phyloP scores from a whole-genome alignment of 2,888 invertebrate genomes.

The Pandemis corylana region DNA sequence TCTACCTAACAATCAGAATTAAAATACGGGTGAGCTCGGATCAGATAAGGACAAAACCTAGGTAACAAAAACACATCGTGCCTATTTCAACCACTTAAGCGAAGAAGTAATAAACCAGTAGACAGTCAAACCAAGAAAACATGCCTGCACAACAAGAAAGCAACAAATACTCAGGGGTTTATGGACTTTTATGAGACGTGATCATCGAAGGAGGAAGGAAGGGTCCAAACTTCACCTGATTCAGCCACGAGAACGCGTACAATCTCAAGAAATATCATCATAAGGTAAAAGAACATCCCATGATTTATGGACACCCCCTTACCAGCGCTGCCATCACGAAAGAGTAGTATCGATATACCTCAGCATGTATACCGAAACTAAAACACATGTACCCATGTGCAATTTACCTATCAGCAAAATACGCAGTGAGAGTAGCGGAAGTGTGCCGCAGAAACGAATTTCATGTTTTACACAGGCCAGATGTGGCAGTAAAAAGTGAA shows the following conservation, averaged over 20 bases:
- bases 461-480: constrained; percentile 53
- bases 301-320: neutral
- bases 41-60: neutral
- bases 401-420: constrained; percentile 1
- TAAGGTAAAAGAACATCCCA: no score
- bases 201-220: no score
- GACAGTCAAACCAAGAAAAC: no score
- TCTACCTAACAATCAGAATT: constrained; percentile 9
- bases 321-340: neutral
- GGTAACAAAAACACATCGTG: neutral
- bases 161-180: no score
- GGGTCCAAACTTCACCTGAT: no score
- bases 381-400: neutral
- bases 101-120: no score
- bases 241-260: no score
- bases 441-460: constrained; percentile 50
- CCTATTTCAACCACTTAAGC: neutral
- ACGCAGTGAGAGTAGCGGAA: constrained; percentile 8
- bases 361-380: no score
- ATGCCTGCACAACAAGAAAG: no score
- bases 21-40: neutral
- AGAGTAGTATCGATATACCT: no score
- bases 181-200: no score
- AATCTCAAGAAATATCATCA: no score
- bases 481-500: constrained; percentile 61